Evolutionary conservation across 2,888 invertebrate species (phyloP), one percentile per base, ranked within the genome.

Genomic region (Xestoiulus laeticollis): DNA sequence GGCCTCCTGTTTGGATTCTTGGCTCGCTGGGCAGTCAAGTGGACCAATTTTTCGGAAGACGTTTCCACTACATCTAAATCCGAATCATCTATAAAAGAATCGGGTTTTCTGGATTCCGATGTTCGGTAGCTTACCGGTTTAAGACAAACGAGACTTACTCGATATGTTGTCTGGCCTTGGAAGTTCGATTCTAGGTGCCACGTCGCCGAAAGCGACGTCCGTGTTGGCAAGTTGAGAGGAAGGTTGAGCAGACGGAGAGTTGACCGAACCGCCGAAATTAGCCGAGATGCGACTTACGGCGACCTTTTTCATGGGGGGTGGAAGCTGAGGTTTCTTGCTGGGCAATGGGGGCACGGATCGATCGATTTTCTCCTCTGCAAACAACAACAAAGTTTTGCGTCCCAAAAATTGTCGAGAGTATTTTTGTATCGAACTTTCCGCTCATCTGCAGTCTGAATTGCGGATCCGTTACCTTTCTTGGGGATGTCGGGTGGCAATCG

Each of bases 1-100:
- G 94, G 94, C 90, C 95, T 93, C 90, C 95, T 92, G 89, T 94
- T 93, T 53, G 95, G 95, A 89, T 94, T 94, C 92, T 94, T 94
- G 19, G 94, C 94, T 90, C 92, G 89, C 88, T 89, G 90, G 30
- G 91, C 91, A 26, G 92, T 92, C 86, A 91, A 90, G 89, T 92
- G 92, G 10, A 90, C 90, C 59, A 92, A 90, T 89, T 91, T 92
- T 87, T 92, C 91, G 38, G 90, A 83, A 30, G 87, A 89, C 26
- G 90, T 89, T 85, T 91, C 91, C 12, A 91, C 89, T 83, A 89
- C 89, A 88, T 91, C 91, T 90, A 91, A 91, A 88, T 89, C 89
- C 88, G 89, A 33, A 82, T 89, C 83, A 83, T 84, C 84, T 84
- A 22, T 6, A 84, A 84, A 84, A n/a, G 59, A 26, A 68, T 68